Conservation (phyloP, 1,140 invertebrate genomes). For the Drosophila kepulauana region DNA sequence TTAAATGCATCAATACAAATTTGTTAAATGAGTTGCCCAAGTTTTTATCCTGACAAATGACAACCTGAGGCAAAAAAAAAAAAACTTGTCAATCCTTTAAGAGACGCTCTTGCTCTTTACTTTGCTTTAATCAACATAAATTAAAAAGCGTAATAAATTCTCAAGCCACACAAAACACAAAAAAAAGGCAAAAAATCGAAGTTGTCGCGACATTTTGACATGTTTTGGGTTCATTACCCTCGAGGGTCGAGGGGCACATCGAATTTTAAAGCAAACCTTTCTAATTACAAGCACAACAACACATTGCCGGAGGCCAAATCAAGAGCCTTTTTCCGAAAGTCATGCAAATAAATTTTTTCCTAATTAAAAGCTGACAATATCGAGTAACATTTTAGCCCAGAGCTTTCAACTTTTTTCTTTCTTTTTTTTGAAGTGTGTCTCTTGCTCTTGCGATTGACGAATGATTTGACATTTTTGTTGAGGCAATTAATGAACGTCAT, state of each 20-base stretch:
- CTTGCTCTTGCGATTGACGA: conserved; percentile 47
- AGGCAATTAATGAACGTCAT: conserved; percentile 64
- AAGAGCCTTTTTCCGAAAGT: conserved; percentile 46
- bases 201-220: conserved; percentile 45
- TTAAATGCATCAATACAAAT: neutral
- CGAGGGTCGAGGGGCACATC: neutral
- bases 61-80: neutral
- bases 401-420: neutral
- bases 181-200: neutral
- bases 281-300: conserved; percentile 43
- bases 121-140: conserved; percentile 45
- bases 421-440: conserved; percentile 4
- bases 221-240: conserved; percentile 57
- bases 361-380: conserved; percentile 67
- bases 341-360: conserved; percentile 63
- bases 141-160: conserved; percentile 43
- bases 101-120: neutral
- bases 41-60: conserved; percentile 15
- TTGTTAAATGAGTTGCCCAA: neutral
- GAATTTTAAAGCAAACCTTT: conserved; percentile 32
- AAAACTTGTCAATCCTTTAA: neutral
- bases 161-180: conserved; percentile 4
- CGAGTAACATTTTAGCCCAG: conserved; percentile 31
- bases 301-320: conserved; percentile 30
- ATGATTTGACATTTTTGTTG: conserved; percentile 60